Evolutionary conservation across 2,797 vertebrate species (phyloP), one percentile per base, ranked within the genome.

Genomic region (Chlorospingus semifuscus): DNA sequence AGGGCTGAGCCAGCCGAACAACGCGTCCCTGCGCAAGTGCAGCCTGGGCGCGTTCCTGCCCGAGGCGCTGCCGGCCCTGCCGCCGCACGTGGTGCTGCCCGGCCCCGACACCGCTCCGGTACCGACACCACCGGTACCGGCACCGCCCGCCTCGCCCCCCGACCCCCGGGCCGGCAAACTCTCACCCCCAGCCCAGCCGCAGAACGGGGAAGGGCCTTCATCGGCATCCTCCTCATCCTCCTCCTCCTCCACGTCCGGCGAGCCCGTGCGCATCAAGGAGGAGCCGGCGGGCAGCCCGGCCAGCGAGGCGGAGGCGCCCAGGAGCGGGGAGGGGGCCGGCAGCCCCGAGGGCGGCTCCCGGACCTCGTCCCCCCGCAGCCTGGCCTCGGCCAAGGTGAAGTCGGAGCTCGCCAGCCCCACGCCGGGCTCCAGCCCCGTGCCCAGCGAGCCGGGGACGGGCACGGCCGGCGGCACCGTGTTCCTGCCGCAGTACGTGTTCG

Each of bases 361-460:
- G 46, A 97, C 97, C 4, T 98, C 98, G 0, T 99, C 99, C 6
- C 99, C 99, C 0, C 98, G 76, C 84, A 99, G 98, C 97, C 98
- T 98, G 5, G 66, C 95, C 4, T 63, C 94, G 0, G 93, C 97
- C 17, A 96, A 97, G 15, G 98, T 99, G 32, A 99, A 99, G 94
- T 97, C 98, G 0, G 99, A 99, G 97, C 98, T 98, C 1, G 95
- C 98, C 46, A 99, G 99, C 95, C 99, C 99, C 53, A 99, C 98
- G 0, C 99, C 99, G 0, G 99, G 98, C 52, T 99, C 99, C 64
- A 99, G 99, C 95, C 99, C 99, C 0, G 98, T 98, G n/a, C 98
- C 99, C 22, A 93, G 97, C 11, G 99, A 98, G 77, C 96, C 98
- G 0, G 97, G 97, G 1, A 93, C 98, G 4, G 97, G 98, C 66